Conservation (phyloP, 2,797 vertebrate species). For the Pipistrellus kuhlii region DNA sequence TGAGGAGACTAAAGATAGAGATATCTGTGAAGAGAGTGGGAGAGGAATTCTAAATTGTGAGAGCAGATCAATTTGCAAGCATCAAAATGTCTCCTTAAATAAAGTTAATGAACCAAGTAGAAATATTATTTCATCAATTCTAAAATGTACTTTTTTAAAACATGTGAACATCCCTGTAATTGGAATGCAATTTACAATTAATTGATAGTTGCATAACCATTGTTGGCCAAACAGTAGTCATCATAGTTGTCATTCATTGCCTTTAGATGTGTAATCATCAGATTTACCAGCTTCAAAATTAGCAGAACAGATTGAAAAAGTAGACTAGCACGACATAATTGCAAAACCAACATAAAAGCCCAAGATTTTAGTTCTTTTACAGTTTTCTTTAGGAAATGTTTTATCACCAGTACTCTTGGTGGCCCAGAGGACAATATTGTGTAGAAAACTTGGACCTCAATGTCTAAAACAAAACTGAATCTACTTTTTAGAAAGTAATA, state of each 20-base stretch:
- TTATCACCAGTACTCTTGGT: background rate
- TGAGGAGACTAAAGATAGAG: background rate
- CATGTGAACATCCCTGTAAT: background rate
- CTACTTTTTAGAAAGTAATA: background rate
- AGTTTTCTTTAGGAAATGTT: background rate
- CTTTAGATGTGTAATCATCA: background rate
- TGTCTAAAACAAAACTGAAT: background rate
- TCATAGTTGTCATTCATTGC: background rate
- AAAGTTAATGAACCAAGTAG: constrained; percentile 1
- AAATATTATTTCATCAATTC: background rate
- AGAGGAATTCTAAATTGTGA: constrained; percentile 29
- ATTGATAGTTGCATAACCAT: background rate
- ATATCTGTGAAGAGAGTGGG: background rate
- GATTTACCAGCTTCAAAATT: background rate
- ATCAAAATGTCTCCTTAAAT: background rate
- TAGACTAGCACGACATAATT: background rate
- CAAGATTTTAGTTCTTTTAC: background rate
- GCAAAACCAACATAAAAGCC: background rate
- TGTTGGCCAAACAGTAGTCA: background rate
- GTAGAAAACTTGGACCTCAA: background rate
- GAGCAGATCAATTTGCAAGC: background rate
- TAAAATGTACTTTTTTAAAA: background rate
- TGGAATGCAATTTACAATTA: background rate
- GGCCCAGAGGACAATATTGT: background rate
- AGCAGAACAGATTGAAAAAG: background rate